These are phyloP conservation scores for Cepaea nemoralis DNA, from an alignment of 1,140 invertebrate species.

Conservation along the genomic window DNA sequence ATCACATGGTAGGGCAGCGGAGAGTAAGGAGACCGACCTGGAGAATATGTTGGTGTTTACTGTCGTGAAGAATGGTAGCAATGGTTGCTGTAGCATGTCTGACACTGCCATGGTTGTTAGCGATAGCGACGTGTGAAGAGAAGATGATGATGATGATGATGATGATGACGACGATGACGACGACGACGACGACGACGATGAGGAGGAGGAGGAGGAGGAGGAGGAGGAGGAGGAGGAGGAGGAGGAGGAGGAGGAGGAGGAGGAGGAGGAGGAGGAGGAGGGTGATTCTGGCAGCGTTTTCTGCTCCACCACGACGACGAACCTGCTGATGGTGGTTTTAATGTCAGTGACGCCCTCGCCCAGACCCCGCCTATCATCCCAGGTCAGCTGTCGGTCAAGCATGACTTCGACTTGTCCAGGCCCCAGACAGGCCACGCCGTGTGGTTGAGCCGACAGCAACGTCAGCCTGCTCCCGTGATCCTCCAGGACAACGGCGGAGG, in stretches of 20 bases:
- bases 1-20: slow-evolving; percentile 60
- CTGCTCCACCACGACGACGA: slow-evolving; percentile 60
- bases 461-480: slow-evolving; percentile 69
- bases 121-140: slow-evolving; percentile 53
- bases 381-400: slow-evolving; percentile 90
- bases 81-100: slow-evolving; percentile 60
- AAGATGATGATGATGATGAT: too few species aligned
- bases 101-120: slow-evolving; percentile 51
- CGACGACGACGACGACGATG: too few species aligned
- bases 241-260: too few species aligned
- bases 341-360: slow-evolving; percentile 92
- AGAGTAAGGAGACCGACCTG: slow-evolving; percentile 44
- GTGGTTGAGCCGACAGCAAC: slow-evolving; percentile 66
- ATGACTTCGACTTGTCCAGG: slow-evolving; percentile 89
- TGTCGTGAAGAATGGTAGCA: slow-evolving; percentile 52
- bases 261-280: too few species aligned
- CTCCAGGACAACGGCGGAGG: slow-evolving; percentile 88
- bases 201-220: too few species aligned
- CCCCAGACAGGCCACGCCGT: slow-evolving; percentile 63
- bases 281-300: not conserved
- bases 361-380: slow-evolving; percentile 94
- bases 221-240: too few species aligned
- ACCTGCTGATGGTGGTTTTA: slow-evolving; percentile 60
- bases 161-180: too few species aligned
- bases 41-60: slow-evolving; percentile 55